Conservation (phyloP, 2,797 vertebrate genomes). For the Taeniopygia guttata region DNA sequence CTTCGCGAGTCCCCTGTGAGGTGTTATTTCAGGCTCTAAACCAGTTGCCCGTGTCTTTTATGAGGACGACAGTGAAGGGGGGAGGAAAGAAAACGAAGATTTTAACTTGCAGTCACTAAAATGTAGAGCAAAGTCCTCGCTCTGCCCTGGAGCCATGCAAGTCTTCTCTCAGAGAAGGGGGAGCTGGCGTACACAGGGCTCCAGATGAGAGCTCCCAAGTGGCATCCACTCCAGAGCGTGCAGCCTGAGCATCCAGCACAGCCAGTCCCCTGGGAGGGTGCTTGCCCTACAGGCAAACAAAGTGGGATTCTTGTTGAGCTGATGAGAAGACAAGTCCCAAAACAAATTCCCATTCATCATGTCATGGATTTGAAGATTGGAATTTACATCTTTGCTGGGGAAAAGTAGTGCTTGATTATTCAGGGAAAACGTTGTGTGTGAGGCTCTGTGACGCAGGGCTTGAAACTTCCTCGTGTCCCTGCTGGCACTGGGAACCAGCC, state of each 20-base stretch:
- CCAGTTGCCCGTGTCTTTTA: slow-evolving; percentile 53
- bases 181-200: background rate
- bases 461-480: background rate
- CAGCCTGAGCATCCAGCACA: background rate
- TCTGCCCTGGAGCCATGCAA: slow-evolving; percentile 19
- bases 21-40: slow-evolving; percentile 64
- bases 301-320: slow-evolving; percentile 1
- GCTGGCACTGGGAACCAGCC: background rate
- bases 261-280: background rate
- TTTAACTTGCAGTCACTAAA: slow-evolving; percentile 37
- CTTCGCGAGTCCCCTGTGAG: slow-evolving; percentile 16
- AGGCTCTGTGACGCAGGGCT: background rate
- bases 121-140: slow-evolving; percentile 33
- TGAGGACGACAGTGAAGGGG: background rate
- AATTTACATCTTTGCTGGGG: background rate
- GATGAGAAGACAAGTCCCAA: slow-evolving; percentile 18
- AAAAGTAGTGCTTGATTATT: background rate
- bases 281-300: slow-evolving; percentile 33
- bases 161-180: background rate
- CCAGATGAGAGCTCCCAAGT: background rate
- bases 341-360: background rate
- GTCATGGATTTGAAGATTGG: background rate
- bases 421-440: background rate
- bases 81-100: background rate
- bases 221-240: background rate